A percentile compares a stretch with the other conserved stretches of the same genome.
Conservation (phyloP, 2,113 vertebrate genomes). For the Meleagris gallopavo region DNA sequence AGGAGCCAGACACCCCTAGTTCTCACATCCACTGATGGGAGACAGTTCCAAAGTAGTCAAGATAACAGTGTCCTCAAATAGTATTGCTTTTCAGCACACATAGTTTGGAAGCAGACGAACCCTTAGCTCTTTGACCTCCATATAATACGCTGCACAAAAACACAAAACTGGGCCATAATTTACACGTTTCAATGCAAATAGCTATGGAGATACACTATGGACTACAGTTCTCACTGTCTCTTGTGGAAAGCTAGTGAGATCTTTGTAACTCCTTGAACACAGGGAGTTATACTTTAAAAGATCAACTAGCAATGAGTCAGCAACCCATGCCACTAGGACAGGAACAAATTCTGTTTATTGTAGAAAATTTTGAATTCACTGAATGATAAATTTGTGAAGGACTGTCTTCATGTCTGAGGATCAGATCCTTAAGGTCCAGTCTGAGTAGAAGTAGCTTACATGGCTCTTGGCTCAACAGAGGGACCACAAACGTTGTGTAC, state of each 20-base stretch:
- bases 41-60: not conserved
- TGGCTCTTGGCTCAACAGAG: constrained; percentile 23
- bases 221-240: not conserved
- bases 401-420: not conserved
- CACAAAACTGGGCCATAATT: not conserved
- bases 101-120: not conserved
- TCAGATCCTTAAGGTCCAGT: not conserved
- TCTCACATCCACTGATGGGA: not conserved
- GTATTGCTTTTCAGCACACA: not conserved
- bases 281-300: not conserved
- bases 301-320: not conserved
- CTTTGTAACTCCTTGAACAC: not conserved
- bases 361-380: not conserved
- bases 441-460: not conserved
- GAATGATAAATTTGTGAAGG: not conserved
- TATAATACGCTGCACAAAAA: not conserved
- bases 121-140: not conserved
- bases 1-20: not conserved
- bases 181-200: not conserved
- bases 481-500: constrained; percentile 54
- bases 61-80: not conserved
- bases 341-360: not conserved
- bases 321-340: not conserved
- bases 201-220: not conserved
- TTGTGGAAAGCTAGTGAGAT: not conserved